Percentiles rank a stretch among this genome's conserved stretches.
Evolutionary conservation across 2,888 invertebrate genomes (phyloP).

Genomic region (Synergus umbraculus): DNA sequence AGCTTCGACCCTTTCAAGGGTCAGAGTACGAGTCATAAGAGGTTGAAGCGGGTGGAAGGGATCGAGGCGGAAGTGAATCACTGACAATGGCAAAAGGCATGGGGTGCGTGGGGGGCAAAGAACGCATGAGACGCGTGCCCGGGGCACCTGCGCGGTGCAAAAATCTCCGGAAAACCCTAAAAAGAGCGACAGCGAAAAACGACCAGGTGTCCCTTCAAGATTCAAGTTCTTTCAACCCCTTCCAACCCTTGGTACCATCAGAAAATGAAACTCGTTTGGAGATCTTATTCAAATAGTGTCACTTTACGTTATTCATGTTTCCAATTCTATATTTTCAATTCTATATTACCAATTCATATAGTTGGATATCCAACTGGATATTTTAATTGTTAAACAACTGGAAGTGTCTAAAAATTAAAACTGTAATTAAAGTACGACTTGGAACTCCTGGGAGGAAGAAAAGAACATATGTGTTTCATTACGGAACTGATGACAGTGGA

Average conservation of each 20-base stretch:
- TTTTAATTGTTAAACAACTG: no score
- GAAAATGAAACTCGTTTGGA: no score
- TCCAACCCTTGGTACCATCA: no score
- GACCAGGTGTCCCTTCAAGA: constrained; percentile 1
- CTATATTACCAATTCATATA: no score
- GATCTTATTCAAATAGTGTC: no score
- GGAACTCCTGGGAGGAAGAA: background rate
- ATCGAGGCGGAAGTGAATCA: background rate
- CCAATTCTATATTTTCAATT: no score
- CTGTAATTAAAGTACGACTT: background rate
- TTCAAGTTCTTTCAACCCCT: background rate
- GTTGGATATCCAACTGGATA: no score
- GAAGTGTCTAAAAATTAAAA: no score
- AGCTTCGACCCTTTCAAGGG: background rate
- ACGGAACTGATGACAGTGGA: constrained; percentile 12
- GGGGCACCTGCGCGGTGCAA: constrained; percentile 68
- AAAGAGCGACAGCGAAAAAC: constrained; percentile 43
- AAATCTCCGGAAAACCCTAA: constrained; percentile 63
- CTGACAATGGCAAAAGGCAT: background rate
- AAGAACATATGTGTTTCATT: constrained; percentile 20
- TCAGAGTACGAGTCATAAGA: background rate
- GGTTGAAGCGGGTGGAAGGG: background rate
- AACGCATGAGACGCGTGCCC: constrained; percentile 69
- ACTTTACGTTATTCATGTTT: no score
- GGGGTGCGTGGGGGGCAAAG: constrained; percentile 26